Conservation (phyloP, 2,797 vertebrate genomes). For the Oreortyx pictus region DNA sequence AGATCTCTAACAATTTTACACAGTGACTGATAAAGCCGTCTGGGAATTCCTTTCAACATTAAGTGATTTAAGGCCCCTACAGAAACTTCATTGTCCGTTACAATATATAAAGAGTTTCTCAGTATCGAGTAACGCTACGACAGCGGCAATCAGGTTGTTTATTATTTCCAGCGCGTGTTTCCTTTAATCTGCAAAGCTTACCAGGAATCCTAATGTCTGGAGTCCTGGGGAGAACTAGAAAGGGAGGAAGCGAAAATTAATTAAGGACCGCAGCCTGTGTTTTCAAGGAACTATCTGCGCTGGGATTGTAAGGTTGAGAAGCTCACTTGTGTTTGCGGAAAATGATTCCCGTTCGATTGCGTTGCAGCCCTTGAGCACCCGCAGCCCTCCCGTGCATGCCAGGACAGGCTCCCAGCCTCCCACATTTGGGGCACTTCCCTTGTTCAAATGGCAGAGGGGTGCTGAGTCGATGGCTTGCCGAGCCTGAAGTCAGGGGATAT, state of each 20-base stretch:
- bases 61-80: constrained; percentile 78
- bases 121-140: background rate
- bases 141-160: background rate
- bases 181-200: constrained; percentile 23
- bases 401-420: background rate
- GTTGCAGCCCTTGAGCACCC: background rate
- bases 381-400: accelerated
- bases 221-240: constrained; percentile 15
- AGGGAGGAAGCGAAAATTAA: background rate
- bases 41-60: constrained; percentile 78
- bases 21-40: constrained; percentile 75
- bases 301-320: background rate
- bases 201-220: background rate
- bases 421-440: background rate
- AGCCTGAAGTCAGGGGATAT: constrained; percentile 51
- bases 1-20: constrained; percentile 79
- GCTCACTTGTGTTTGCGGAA: background rate
- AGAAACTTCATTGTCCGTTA: constrained; percentile 74
- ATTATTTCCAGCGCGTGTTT: background rate
- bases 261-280: background rate
- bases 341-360: accelerated
- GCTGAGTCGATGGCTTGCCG: constrained; percentile 30
- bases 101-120: constrained; percentile 46
- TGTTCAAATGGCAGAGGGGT: background rate
- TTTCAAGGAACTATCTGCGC: background rate